Conservation (phyloP, 2,888 invertebrate species). For the Sipha maydis region DNA sequence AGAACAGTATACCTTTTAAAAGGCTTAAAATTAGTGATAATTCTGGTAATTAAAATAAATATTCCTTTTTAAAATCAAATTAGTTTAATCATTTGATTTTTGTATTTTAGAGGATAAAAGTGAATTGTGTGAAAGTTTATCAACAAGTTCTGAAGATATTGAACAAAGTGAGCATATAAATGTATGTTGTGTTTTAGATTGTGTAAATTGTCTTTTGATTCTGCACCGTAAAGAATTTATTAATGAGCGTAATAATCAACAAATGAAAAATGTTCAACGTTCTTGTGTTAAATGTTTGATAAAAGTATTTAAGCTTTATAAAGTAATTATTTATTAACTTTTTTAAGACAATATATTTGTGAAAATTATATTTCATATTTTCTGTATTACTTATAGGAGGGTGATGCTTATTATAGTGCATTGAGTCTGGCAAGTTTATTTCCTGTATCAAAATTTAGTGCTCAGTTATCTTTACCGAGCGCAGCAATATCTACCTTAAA, state of each 20-base stretch:
- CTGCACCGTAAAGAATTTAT: slow-evolving; percentile 22
- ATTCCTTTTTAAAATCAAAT: neutral
- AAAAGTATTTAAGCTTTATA: slow-evolving; percentile 31
- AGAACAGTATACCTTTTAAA: slow-evolving; percentile 28
- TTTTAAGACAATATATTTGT: neutral
- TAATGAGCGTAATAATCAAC: slow-evolving; percentile 1
- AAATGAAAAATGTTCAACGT: slow-evolving; percentile 37
- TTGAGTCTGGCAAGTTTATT: slow-evolving; percentile 64
- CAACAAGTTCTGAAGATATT: slow-evolving; percentile 13
- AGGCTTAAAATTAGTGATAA: neutral
- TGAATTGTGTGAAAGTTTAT: slow-evolving; percentile 3
- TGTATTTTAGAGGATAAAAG: neutral
- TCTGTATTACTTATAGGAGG: slow-evolving; percentile 62
- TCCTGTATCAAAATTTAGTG: slow-evolving; percentile 63
- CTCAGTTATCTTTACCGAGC: slow-evolving; percentile 63
- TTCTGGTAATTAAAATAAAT: slow-evolving; percentile 21
- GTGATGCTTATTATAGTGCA: slow-evolving; percentile 64
- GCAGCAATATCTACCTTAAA: slow-evolving; percentile 64
- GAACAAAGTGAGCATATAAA: neutral
- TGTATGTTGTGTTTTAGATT: slow-evolving; percentile 47
- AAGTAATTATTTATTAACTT: slow-evolving; percentile 39
- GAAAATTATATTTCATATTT: neutral
- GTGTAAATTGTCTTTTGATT: slow-evolving; percentile 29
- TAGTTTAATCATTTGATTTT: neutral
- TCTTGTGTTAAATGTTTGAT: slow-evolving; percentile 22